These are phyloP conservation scores for Octodon degus DNA, from an alignment of 2,113 vertebrate species.

Conservation along the genomic window DNA sequence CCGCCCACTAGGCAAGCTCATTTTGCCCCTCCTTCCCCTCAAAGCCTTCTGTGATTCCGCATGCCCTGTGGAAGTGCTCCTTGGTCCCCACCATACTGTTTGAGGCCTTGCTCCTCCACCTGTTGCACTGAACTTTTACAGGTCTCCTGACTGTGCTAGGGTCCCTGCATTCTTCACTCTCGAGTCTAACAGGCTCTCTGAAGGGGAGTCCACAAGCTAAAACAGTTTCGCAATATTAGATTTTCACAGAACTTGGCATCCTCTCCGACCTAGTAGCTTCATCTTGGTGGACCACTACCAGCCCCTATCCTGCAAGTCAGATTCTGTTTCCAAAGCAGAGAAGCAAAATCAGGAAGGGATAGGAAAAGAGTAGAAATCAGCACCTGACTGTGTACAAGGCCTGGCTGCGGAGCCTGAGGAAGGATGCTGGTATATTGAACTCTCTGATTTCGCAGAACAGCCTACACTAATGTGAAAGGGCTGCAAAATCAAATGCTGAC, in stretches of 20 bases:
- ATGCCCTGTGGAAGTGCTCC: not conserved
- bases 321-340: not conserved
- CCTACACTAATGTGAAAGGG: not conserved
- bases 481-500: not conserved
- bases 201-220: no score
- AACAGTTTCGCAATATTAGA: not conserved
- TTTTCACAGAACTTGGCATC: not conserved
- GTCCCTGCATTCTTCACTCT: not conserved
- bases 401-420: not conserved
- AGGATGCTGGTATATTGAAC: not conserved
- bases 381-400: not conserved
- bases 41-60: not conserved
- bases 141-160: not conserved
- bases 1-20: not conserved
- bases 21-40: not conserved
- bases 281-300: not conserved
- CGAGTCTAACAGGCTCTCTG: no score
- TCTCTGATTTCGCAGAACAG: not conserved
- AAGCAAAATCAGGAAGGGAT: not conserved
- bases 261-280: not conserved
- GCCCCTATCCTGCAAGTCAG: rapidly evolving
- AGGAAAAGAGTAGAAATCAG: not conserved
- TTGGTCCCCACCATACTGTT: not conserved
- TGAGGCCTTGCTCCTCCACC: not conserved
- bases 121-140: not conserved